These are phyloP conservation scores for Drosophila borborema DNA, from an alignment of 2,888 invertebrate genomes.

Conservation along the genomic window DNA sequence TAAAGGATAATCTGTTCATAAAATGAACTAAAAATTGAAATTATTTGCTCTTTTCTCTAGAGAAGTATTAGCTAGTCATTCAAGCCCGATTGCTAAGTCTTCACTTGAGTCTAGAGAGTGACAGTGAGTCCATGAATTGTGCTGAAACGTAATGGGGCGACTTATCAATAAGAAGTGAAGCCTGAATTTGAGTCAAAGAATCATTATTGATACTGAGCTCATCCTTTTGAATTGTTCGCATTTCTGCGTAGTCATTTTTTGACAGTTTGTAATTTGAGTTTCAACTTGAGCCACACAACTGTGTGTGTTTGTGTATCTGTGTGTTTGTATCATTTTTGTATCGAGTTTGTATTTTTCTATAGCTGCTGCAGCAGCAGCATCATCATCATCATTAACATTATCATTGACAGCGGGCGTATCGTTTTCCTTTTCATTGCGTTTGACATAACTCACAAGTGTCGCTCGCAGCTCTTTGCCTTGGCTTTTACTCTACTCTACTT, in stretches of 20 bases:
- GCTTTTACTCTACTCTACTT: conserved; percentile 47
- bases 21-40: not conserved
- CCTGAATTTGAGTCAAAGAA: conserved; percentile 4
- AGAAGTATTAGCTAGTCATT: not conserved
- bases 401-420: conserved; percentile 25
- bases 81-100: not conserved
- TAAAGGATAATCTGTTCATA: not conserved
- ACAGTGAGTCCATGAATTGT: conserved; percentile 48
- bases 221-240: conserved; percentile 27
- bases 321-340: conserved; percentile 30
- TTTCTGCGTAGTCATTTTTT: conserved; percentile 56
- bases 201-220: conserved; percentile 17
- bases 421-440: conserved; percentile 61
- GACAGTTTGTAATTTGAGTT: conserved; percentile 60
- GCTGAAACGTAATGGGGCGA: conserved; percentile 29
- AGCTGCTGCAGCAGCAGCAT: conserved; percentile 19
- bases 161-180: conserved; percentile 36
- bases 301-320: conserved; percentile 23
- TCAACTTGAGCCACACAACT: conserved; percentile 21
- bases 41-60: not conserved
- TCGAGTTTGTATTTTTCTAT: conserved; percentile 21
- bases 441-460: conserved; percentile 62
- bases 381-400: conserved; percentile 13
- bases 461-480: conserved; percentile 28
- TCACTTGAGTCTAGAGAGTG: conserved; percentile 24